Conservation (phyloP, 1,140 invertebrate species). For the Apis dorsata region DNA sequence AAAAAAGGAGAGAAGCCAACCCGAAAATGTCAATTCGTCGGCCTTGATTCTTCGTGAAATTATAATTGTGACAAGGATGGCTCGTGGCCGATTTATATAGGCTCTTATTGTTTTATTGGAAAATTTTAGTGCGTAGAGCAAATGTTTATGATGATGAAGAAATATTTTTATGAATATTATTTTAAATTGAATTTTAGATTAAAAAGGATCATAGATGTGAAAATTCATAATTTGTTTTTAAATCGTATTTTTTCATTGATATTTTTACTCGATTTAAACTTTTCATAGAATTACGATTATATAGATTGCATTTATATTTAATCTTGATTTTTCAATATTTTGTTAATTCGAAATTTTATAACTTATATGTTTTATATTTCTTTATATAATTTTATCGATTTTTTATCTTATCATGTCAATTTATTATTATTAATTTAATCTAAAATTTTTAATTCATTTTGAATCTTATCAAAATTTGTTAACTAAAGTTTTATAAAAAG, state of each 20-base stretch:
- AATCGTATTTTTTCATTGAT: background rate
- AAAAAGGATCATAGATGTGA: background rate
- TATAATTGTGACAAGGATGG: constrained; percentile 41
- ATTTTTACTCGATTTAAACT: background rate
- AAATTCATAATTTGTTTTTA: background rate
- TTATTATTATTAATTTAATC: background rate
- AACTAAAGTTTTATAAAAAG: background rate
- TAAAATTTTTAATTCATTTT: background rate
- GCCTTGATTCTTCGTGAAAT: constrained; percentile 43
- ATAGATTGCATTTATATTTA: background rate
- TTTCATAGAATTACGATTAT: background rate
- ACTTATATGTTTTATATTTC: background rate
- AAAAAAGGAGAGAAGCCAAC: constrained; percentile 4
- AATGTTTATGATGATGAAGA: background rate
- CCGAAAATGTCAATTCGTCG: constrained; percentile 65
- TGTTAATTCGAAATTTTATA: background rate
- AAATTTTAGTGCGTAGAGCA: background rate
- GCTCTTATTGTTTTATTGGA: constrained; percentile 10
- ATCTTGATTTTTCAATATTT: background rate
- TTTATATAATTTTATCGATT: background rate
- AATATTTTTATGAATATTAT: background rate
- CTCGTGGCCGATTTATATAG: background rate
- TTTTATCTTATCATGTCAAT: background rate
- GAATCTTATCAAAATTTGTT: background rate
- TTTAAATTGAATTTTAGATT: background rate